Evolutionary conservation across 1,140 invertebrate genomes (phyloP), one percentile per base, ranked within the genome.

Genomic region (Tetramorium parvispinum): DNA sequence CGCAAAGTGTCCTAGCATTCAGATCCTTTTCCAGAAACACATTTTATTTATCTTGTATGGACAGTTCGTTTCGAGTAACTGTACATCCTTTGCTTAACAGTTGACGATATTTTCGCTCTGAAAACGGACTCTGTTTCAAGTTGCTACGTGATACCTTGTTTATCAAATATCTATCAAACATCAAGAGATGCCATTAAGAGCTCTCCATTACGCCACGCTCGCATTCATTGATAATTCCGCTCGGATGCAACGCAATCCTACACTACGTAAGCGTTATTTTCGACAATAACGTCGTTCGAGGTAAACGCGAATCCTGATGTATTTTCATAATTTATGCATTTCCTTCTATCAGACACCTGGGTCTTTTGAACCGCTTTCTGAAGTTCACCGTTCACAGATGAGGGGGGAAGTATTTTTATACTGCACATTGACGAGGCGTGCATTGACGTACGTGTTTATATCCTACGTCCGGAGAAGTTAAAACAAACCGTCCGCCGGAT

Each of bases 341-440:
- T 61, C 21, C 1, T 10, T 43, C 6, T 11, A 59, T 71, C 49
- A 21, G 55, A 73, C 27, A 73, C 40, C 24, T 46, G 43, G n/a
- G 16, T 53, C 43, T 68, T 3, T 68, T 51, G 46, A 32, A 32
- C 21, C 32, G 40, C 21, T 11, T 46, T 53, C 3, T 49, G 32
- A 68, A 68, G 46, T 68, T 79, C n/a, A 51, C 27, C 76, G n/a
- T 32, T 32, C 3, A 40, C n/a, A 24, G 61, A 68, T 24, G n/a
- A 79, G 32, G 32, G n/a, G n/a, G 32, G n/a, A 79, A 7, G 32
- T 79, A 79, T 79, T 79, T 79, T 79, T 79, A 79, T 37, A 68
- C 3, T 6, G 16, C 10, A 24, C 11, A 21, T 18, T 49, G 21
- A 16, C 63, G 77, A 70, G n/a, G 63, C 77, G n/a, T 81, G 77